Conservation (phyloP, 1,140 invertebrate species). For the Saccostrea echinata region DNA sequence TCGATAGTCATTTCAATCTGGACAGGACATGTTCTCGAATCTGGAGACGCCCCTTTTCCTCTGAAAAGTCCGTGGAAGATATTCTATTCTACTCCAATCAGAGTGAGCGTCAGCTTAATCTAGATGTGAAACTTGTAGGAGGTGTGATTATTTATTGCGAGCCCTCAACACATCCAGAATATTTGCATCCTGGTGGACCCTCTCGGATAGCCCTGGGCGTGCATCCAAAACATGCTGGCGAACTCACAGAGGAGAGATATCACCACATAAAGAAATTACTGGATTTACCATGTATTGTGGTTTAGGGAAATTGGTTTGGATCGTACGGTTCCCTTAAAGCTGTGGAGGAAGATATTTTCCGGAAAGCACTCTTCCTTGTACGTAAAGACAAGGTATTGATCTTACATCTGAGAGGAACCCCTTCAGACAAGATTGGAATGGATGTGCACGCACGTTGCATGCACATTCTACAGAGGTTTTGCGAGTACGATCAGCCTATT, state of each 20-base stretch:
- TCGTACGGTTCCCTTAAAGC: background rate
- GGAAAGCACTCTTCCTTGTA: too few species aligned
- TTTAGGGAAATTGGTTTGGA: background rate
- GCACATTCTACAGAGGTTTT: background rate
- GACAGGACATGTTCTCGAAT: background rate
- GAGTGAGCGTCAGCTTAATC: background rate
- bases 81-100: background rate
- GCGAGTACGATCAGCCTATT: background rate
- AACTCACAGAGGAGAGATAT: background rate
- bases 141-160: constrained; percentile 1
- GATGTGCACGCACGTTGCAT: background rate
- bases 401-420: too few species aligned
- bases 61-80: background rate
- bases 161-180: too few species aligned
- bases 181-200: background rate
- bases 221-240: constrained; percentile 7
- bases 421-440: background rate
- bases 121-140: background rate
- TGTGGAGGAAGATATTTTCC: background rate
- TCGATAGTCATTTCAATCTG: constrained; percentile 6
- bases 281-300: background rate
- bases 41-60: background rate
- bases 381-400: too few species aligned
- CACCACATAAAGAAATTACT: background rate
- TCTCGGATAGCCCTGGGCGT: background rate